Evolutionary conservation across 1,140 invertebrate species (phyloP).

Genomic region (Homalodisca vitripennis): DNA sequence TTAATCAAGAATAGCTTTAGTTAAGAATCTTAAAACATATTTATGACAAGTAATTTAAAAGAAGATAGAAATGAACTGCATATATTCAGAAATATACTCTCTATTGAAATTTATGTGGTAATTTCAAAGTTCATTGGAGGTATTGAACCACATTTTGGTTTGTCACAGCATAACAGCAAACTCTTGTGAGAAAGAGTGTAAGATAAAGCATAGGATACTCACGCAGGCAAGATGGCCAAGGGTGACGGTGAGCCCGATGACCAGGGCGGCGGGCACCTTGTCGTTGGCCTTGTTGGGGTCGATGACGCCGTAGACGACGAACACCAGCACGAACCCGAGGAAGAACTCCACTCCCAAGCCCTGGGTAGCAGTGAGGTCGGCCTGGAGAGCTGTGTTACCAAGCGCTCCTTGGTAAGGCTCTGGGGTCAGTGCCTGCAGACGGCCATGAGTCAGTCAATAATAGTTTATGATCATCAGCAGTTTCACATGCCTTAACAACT

Average conservation of each 20-base stretch:
- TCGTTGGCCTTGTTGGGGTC: constrained; percentile 71
- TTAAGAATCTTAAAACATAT: no score
- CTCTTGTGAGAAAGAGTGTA: no score
- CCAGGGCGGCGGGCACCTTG: constrained; percentile 78
- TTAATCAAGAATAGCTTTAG: no score
- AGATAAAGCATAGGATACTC: no score
- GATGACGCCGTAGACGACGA: constrained; percentile 85
- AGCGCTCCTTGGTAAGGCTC: constrained; percentile 46
- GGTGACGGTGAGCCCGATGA: constrained; percentile 86
- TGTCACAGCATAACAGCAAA: no score
- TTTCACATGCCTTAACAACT: no score
- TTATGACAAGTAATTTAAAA: no score
- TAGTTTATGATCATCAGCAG: background rate
- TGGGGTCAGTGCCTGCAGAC: constrained; percentile 35
- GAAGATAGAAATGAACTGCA: no score
- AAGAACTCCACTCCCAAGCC: constrained; percentile 88
- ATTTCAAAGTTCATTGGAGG: no score
- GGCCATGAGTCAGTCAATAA: background rate
- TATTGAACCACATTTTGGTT: no score
- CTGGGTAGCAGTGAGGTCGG: constrained; percentile 63
- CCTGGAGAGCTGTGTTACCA: constrained; percentile 60
- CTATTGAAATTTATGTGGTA: no score
- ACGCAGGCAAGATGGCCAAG: constrained; percentile 85
- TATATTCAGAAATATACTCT: no score
- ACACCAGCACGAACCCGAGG: constrained; percentile 83